Evolutionary conservation across 2,888 invertebrate genomes (phyloP).

Genomic region (Melolontha melolontha): DNA sequence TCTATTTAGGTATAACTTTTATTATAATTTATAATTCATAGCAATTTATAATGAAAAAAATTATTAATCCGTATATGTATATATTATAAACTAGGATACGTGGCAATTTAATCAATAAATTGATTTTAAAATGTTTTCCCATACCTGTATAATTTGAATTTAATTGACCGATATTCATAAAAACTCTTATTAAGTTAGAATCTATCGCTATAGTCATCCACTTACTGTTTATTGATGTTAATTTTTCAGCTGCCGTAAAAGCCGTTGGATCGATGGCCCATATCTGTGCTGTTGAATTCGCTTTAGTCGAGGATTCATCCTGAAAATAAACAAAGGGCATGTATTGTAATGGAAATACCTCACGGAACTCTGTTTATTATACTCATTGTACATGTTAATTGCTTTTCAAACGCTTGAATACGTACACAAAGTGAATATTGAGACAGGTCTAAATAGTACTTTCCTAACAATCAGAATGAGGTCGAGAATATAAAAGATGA

Average conservation of each 20-base stretch:
- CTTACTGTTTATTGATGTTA: constrained; percentile 53
- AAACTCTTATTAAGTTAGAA: not conserved
- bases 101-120: too few relatives aligned
- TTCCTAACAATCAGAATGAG: too few relatives aligned
- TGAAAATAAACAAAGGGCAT: constrained; percentile 47
- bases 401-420: not conserved
- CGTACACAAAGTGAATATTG: too few relatives aligned
- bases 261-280: constrained; percentile 60
- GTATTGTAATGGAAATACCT: not conserved
- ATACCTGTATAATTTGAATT: too few relatives aligned
- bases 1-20: too few relatives aligned
- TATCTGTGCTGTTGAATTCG: constrained; percentile 54
- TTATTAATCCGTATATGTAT: too few relatives aligned
- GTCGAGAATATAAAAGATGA: too few relatives aligned
- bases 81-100: too few relatives aligned
- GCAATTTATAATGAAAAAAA: too few relatives aligned
- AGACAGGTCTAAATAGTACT: too few relatives aligned
- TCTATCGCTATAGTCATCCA: constrained; percentile 13
- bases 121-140: too few relatives aligned
- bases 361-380: constrained; percentile 10
- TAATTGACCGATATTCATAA: not conserved
- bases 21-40: too few relatives aligned
- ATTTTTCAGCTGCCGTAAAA: constrained; percentile 52
- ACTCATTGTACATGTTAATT: constrained; percentile 3
- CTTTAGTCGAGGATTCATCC: constrained; percentile 56